Evolutionary conservation across 2,797 vertebrate species (phyloP).

Genomic region (Tadarida brasiliensis): DNA sequence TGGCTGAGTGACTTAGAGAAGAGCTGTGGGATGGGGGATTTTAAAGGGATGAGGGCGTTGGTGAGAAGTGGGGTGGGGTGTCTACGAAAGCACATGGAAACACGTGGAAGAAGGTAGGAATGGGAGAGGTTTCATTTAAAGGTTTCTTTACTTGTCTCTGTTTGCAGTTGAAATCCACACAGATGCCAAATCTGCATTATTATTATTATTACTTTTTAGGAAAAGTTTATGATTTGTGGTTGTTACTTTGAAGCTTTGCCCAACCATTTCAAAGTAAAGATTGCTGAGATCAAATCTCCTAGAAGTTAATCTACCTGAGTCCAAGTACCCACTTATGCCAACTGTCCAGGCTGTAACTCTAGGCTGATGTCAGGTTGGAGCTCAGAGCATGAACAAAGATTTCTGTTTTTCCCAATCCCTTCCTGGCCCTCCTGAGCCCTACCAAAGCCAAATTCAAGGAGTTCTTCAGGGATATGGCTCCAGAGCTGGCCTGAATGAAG

Average conservation of each 20-base stretch:
- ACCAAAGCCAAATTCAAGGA: slow-evolving; percentile 74
- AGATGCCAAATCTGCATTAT: slow-evolving; percentile 74
- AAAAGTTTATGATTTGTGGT: slow-evolving; percentile 77
- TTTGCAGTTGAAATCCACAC: slow-evolving; percentile 70
- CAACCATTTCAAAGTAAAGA: slow-evolving; percentile 81
- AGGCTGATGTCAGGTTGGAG: slow-evolving; percentile 78
- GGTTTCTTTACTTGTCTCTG: not conserved
- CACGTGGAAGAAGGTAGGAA: not conserved
- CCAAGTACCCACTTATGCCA: slow-evolving; percentile 80
- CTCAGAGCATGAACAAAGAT: slow-evolving; percentile 80
- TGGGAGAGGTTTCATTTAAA: slow-evolving; percentile 67
- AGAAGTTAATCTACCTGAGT: slow-evolving; percentile 81
- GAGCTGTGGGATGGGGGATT: not conserved
- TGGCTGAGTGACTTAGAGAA: not conserved
- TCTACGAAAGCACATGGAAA: not conserved
- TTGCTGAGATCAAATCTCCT: slow-evolving; percentile 82
- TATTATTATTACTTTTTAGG: slow-evolving; percentile 69
- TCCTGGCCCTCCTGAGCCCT: slow-evolving; percentile 75
- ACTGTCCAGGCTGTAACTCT: slow-evolving; percentile 68
- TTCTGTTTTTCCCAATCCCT: slow-evolving; percentile 79
- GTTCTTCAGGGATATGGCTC: slow-evolving; percentile 57
- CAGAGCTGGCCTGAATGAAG: not conserved
- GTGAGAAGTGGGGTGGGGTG: not conserved
- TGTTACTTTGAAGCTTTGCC: slow-evolving; percentile 84
- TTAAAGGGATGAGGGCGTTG: not conserved